Conservation (phyloP, 2,888 invertebrate species). For the Plagodis dolabraria region DNA sequence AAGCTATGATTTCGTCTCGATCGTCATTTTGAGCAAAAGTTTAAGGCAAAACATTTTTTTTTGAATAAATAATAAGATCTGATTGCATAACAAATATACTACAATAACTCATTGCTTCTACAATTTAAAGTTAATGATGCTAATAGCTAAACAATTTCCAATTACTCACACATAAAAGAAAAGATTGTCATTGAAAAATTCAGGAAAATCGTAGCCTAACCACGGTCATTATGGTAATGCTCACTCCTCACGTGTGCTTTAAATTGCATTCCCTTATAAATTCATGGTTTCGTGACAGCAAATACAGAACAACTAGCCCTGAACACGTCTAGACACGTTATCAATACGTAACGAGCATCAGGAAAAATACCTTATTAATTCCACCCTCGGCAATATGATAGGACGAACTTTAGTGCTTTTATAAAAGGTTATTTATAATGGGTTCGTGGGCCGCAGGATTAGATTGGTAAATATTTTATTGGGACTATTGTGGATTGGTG, state of each 20-base stretch:
- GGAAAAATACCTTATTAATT: conserved; percentile 64
- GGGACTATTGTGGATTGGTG: conserved; percentile 64
- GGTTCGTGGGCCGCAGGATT: conserved; percentile 75
- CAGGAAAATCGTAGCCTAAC: conserved; percentile 38
- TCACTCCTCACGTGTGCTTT: conserved; percentile 40
- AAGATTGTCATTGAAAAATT: conserved; percentile 11
- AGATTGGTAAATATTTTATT: conserved; percentile 82
- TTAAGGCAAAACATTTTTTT: too few species aligned
- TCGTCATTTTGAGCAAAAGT: too few species aligned
- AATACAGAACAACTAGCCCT: conserved; percentile 62
- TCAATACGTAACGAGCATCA: conserved; percentile 74
- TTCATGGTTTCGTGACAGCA: conserved; percentile 72
- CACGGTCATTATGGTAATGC: conserved; percentile 45
- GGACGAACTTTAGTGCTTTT: conserved; percentile 62
- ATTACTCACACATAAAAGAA: too few species aligned
- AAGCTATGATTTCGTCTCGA: too few species aligned
- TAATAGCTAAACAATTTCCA: too few species aligned
- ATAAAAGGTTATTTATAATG: conserved; percentile 73
- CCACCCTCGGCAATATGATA: conserved; percentile 62
- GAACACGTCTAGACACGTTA: conserved; percentile 70
- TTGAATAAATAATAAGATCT: too few species aligned
- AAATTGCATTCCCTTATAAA: conserved; percentile 62
- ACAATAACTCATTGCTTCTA: too few species aligned
- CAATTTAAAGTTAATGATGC: too few species aligned
- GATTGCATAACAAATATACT: too few species aligned